Base-by-base conservation (phyloP, 2,797 vertebrate genomes). In the Mormyrus proboscirostris region DNA sequence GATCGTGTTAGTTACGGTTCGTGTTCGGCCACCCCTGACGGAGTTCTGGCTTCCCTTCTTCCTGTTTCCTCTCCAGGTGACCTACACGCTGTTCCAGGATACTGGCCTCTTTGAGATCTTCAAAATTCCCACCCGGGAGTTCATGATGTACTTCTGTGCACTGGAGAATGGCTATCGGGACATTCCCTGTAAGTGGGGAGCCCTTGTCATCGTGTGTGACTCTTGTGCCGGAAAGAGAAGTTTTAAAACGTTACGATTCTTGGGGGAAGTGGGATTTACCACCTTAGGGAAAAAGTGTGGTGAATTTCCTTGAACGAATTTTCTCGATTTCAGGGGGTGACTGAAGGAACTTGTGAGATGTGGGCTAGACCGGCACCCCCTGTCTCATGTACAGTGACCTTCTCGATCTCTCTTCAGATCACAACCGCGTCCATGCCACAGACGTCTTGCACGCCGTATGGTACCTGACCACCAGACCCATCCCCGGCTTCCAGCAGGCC, bases 361-460 rank as follows among this genome's bases (percentile, higher is more conserved):
- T n/a, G 38, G 41, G 73, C 41, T 44, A 1, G 16, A 19, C 38
- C 16, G 8, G 38, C 6, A 7, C 33, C 6, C 44, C 33, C 33
- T 79, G 16, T 9, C 73, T 79, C 19, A 47, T n/a, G 12, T n/a
- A 16, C 41, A 44, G 73, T 79, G 38, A 79, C 73, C 38, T 44
- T 47, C 16, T 29, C 14, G 2, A 87, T 57, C 16, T 33, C 51
- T 59, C 85, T 49, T 14, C 92, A 99, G 98, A 99, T 95, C 98
- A 99, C 91, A 99, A 99, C 93, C 97, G 98, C 85, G 96, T 99
- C 91, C 98, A 99, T 88, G 98, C 98, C 94, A 98, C 98, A 49
- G 98, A 99, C 90, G 98, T 99, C 91, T 97, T 99, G 84, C 98
- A 99, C 55, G 98, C 98, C 89, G 98, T 99, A 76, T 99, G 98